These are phyloP conservation scores for Cecidostiba fungosa DNA, from an alignment of 2,888 invertebrate genomes.

Conservation along the genomic window DNA sequence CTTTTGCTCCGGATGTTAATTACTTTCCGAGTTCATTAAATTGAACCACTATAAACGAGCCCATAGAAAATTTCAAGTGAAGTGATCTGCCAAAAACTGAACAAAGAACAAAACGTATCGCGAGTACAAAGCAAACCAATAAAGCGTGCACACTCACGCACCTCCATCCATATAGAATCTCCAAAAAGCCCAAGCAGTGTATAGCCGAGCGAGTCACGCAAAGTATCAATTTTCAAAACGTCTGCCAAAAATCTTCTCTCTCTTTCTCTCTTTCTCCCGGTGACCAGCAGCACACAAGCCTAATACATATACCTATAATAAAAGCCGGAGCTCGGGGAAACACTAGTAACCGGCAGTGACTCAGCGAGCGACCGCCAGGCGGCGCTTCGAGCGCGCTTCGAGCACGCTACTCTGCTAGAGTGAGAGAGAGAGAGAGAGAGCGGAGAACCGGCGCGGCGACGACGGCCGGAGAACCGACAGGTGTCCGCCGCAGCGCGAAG, in stretches of 20 bases:
- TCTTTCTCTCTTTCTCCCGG: background rate
- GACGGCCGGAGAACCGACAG: conserved; percentile 77
- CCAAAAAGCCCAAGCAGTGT: background rate
- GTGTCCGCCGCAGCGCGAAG: conserved; percentile 73
- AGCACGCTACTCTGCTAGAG: background rate
- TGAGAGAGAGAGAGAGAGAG: conserved; percentile 31
- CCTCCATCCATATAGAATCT: background rate
- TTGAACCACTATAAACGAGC: background rate
- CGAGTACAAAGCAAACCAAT: background rate
- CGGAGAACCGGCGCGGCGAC: conserved; percentile 72
- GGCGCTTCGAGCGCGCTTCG: conserved; percentile 18
- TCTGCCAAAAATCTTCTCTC: conserved; percentile 34
- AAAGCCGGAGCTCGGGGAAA: background rate
- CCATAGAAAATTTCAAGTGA: background rate
- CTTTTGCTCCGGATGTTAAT: background rate
- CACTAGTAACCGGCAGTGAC: background rate
- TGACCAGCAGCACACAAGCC: background rate
- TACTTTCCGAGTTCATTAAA: no score
- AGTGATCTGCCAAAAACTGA: background rate
- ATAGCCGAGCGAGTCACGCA: no score
- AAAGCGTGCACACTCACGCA: background rate
- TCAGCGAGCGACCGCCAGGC: background rate
- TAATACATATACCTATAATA: background rate
- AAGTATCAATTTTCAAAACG: conserved; percentile 40
- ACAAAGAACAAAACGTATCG: background rate